These are phyloP conservation scores for Chrysotoxum bicinctum DNA, from an alignment of 2,888 invertebrate genomes.

Conservation along the genomic window DNA sequence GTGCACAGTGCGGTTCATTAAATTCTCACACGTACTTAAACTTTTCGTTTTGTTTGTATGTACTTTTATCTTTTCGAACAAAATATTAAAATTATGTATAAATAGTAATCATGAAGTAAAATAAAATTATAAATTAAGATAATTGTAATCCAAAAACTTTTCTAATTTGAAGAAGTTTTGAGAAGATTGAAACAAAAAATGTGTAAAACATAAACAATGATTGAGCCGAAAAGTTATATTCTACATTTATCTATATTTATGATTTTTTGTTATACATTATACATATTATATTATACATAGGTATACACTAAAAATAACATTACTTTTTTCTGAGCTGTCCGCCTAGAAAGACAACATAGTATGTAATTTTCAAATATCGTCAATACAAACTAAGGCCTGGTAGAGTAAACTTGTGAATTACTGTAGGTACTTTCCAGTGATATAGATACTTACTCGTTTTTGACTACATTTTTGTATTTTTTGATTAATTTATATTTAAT, in stretches of 20 bases:
- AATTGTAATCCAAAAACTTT: not conserved
- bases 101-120: not conserved
- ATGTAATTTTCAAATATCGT: not conserved
- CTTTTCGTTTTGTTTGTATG: not conserved
- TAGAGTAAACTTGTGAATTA: too few species aligned
- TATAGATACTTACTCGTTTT: too few species aligned
- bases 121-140: not conserved
- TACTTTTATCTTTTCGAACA: not conserved
- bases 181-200: not conserved
- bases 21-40: not conserved
- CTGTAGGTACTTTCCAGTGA: too few species aligned
- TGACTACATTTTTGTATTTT: too few species aligned
- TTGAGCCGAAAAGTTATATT: not conserved
- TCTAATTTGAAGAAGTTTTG: not conserved
- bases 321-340: not conserved
- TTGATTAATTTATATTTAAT: too few species aligned
- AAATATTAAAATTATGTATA: not conserved
- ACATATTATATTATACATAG: not conserved
- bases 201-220: not conserved
- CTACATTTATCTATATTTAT: too few species aligned
- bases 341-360: not conserved
- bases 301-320: not conserved
- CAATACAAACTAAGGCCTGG: not conserved
- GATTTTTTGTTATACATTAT: not conserved
- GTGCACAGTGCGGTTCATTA: constrained; percentile 11